These are phyloP conservation scores for Passer montanus DNA, from an alignment of 2,113 vertebrate species.

Conservation along the genomic window DNA sequence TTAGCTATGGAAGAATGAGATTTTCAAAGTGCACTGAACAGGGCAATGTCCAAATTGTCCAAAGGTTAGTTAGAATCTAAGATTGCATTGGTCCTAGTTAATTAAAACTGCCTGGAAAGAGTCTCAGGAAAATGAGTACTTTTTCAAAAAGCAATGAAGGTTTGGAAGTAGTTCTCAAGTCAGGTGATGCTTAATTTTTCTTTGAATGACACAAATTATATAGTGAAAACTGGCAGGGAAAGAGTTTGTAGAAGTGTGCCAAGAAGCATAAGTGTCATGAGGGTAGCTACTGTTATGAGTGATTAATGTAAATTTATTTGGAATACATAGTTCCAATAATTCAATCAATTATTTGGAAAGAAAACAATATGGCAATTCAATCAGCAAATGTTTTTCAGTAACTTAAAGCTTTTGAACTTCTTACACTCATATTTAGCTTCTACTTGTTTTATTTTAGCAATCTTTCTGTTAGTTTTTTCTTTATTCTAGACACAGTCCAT, in stretches of 20 bases:
- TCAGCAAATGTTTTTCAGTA: neutral
- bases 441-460: neutral
- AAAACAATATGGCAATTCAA: accelerated
- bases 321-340: neutral
- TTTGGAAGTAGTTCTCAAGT: neutral
- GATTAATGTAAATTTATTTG: neutral
- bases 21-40: neutral
- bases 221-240: neutral
- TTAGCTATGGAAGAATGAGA: neutral
- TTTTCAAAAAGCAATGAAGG: neutral
- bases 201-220: neutral
- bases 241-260: neutral
- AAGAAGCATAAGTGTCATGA: neutral
- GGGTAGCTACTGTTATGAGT: neutral
- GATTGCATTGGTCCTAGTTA: neutral
- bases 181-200: neutral
- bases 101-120: neutral
- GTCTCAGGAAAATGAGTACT: neutral
- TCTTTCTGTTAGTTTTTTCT: neutral
- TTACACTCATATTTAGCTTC: neutral
- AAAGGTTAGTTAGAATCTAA: neutral
- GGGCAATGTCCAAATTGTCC: neutral
- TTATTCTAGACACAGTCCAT: neutral
- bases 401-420: neutral
- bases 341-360: neutral